These are phyloP conservation scores for Pyrocoelia pectoralis DNA, from an alignment of 2,888 invertebrate species.

Conservation along the genomic window DNA sequence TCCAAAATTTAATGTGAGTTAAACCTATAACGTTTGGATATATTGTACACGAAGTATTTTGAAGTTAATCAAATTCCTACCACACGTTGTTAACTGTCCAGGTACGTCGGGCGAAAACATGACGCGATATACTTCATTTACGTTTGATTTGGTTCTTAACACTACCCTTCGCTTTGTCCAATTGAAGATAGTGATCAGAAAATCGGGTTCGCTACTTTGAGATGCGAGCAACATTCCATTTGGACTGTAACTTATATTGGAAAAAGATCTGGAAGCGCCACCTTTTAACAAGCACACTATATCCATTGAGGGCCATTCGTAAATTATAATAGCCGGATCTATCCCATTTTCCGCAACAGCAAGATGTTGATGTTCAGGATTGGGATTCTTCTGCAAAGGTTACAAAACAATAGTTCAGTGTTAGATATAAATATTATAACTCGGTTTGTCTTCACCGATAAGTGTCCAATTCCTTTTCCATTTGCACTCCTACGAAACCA, in stretches of 20 bases:
- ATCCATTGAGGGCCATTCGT: slow-evolving; percentile 82
- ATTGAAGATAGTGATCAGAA: slow-evolving; percentile 87
- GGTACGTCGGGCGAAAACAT: slow-evolving; percentile 84
- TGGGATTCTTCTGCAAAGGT: slow-evolving; percentile 68
- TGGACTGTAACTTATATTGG: slow-evolving; percentile 80
- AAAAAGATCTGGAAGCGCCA: slow-evolving; percentile 78
- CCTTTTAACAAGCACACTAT: slow-evolving; percentile 76
- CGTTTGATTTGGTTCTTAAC: slow-evolving; percentile 82
- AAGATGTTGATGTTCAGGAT: slow-evolving; percentile 68
- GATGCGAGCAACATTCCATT: slow-evolving; percentile 83
- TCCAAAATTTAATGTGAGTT: slow-evolving; percentile 91
- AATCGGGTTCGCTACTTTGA: slow-evolving; percentile 87
- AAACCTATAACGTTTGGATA: slow-evolving; percentile 61
- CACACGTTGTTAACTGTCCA: slow-evolving; percentile 81
- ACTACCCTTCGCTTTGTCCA: slow-evolving; percentile 82
- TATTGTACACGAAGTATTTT: neutral
- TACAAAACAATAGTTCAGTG: no score
- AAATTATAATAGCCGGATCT: slow-evolving; percentile 80
- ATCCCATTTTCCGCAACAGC: slow-evolving; percentile 82
- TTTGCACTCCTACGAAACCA: slow-evolving; percentile 77
- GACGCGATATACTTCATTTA: slow-evolving; percentile 80
- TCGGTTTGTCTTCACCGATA: slow-evolving; percentile 64
- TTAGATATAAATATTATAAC: slow-evolving; percentile 12
- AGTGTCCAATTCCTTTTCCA: slow-evolving; percentile 83
- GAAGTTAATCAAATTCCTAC: no score